phyloP scores from a whole-genome alignment of 2,113 vertebrate genomes.

The Crotalus viridis region DNA sequence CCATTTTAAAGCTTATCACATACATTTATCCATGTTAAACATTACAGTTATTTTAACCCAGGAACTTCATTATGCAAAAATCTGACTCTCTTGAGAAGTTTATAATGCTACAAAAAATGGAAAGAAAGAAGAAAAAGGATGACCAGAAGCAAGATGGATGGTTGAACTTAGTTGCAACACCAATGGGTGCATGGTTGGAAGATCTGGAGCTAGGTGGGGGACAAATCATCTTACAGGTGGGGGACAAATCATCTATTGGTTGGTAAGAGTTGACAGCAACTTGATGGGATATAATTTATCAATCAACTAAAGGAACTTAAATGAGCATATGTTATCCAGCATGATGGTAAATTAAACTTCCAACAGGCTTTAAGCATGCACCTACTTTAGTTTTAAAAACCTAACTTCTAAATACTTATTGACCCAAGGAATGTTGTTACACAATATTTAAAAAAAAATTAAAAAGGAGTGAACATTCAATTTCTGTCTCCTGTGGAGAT shows the following conservation, averaged over 20 bases:
- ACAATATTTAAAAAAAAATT: neutral
- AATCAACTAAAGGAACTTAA: neutral
- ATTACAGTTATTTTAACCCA: neutral
- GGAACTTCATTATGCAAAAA: neutral
- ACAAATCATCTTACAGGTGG: neutral
- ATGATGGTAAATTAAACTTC: neutral
- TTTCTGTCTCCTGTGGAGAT: neutral
- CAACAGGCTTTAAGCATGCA: neutral
- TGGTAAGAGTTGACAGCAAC: neutral
- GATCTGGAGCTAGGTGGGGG: neutral
- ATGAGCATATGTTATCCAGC: neutral
- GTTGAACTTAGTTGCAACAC: neutral
- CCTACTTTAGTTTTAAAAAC: neutral
- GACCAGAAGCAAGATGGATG: neutral
- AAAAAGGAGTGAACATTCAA: neutral
- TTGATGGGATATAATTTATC: neutral
- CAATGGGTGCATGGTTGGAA: neutral
- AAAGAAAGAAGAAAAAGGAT: neutral
- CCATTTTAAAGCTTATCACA: neutral
- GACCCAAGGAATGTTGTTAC: neutral
- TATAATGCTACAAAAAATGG: neutral
- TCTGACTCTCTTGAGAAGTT: neutral
- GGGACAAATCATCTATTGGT: neutral
- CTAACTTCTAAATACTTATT: neutral
- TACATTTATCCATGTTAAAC: neutral